Evolutionary conservation across 2,797 vertebrate genomes (phyloP).

Genomic region (Pseudomugil gertrudae): DNA sequence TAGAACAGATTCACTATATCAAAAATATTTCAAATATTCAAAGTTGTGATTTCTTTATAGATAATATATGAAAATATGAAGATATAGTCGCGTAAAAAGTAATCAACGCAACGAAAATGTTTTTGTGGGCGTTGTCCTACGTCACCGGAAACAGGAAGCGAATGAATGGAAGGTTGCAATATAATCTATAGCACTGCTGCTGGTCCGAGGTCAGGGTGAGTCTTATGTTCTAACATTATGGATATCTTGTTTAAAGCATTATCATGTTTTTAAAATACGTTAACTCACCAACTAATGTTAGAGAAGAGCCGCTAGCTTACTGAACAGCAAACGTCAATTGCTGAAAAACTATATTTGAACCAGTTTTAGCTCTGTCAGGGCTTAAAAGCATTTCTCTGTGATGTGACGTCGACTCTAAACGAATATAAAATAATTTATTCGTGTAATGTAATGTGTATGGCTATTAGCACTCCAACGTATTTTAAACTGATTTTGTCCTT

Average conservation of each 20-base stretch:
- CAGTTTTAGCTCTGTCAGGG: not conserved
- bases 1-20: not conserved
- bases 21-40: not conserved
- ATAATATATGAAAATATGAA: not conserved
- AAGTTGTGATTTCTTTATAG: no score
- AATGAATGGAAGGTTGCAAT: slow-evolving; percentile 10
- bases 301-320: not conserved
- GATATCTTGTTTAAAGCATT: not conserved
- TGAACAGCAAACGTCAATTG: not conserved
- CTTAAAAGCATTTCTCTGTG: not conserved
- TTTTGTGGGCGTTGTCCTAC: slow-evolving; percentile 4
- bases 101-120: not conserved
- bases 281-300: no score
- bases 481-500: not conserved
- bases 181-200: slow-evolving; percentile 14
- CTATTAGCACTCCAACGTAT: not conserved
- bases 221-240: not conserved
- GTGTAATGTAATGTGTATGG: not conserved
- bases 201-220: slow-evolving; percentile 56
- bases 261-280: not conserved
- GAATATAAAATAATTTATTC: not conserved
- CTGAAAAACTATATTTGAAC: not conserved
- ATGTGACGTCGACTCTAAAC: not conserved
- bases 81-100: not conserved
- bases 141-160: slow-evolving; percentile 74